Percentiles rank a stretch among this genome's conserved stretches.
Conservation (phyloP, 2,888 invertebrate species). For the Lasioglossum malachurum region DNA sequence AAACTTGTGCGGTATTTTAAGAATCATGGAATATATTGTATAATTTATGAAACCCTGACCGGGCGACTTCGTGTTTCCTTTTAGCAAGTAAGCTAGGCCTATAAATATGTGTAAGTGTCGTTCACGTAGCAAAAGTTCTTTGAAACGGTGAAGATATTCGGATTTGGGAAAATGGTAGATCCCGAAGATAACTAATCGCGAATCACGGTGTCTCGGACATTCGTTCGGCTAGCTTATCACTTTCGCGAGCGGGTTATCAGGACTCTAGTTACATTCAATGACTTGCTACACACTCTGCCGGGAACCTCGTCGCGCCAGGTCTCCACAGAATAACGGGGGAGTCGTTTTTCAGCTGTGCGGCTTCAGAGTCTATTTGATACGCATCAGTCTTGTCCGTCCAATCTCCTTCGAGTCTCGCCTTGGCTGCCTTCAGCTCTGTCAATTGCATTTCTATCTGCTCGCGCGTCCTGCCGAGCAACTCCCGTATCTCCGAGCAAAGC, state of each 20-base stretch:
- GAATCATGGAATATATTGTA: background rate
- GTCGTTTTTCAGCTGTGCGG: conserved; percentile 89
- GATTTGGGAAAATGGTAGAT: background rate
- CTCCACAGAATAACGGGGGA: conserved; percentile 91
- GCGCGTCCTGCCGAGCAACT: conserved; percentile 87
- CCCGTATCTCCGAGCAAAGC: conserved; percentile 89
- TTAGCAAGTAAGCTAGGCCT: background rate
- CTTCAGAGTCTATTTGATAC: conserved; percentile 90
- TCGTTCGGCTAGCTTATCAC: background rate
- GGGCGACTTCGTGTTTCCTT: background rate
- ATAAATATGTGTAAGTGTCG: no score
- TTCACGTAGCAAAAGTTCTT: background rate
- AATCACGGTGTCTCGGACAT: background rate
- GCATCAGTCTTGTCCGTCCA: conserved; percentile 96
- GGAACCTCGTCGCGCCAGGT: conserved; percentile 92
- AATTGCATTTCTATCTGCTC: conserved; percentile 90
- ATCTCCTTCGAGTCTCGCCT: conserved; percentile 93
- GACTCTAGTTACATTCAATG: background rate
- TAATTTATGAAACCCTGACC: background rate
- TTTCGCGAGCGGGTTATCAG: background rate
- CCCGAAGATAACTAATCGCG: background rate
- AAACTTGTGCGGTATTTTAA: background rate
- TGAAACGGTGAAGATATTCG: background rate
- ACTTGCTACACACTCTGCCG: conserved; percentile 88
- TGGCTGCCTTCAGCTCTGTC: conserved; percentile 91